Evolutionary conservation across 1,140 invertebrate genomes (phyloP), one percentile per base, ranked within the genome.

Genomic region (Drosophila ohnishii): DNA sequence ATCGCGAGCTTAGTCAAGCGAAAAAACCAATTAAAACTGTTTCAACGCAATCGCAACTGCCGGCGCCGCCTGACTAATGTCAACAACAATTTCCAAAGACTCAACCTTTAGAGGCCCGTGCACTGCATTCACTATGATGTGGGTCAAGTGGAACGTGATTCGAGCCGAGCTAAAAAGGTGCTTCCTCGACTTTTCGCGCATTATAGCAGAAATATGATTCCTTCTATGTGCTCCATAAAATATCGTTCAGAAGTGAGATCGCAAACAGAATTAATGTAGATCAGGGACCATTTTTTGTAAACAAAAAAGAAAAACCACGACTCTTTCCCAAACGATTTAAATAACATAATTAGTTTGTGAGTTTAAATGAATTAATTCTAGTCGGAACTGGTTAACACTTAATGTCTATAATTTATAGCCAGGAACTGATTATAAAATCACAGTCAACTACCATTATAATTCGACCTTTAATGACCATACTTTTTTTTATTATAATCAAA

Each of bases 131-230:
- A 45, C 16, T 50, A 19, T 13, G 70, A 73, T 60, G 72, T 76
- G 63, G 72, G 73, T 76, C 73, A 76, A 76, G 73, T 75, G 73
- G 56, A 76, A 76, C 73, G 50, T 60, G 72, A 75, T 75, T 75
- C 42, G 37, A 39, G 67, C 13, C 35, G 64, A 40, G 65, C 47
- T 30, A 22, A 37, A 69, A 66, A 55, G 37, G 22, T 30, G 37
- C 65, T 69, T 69, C 65, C 65, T 66, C 47, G 28, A 65, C 64
- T 62, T 69, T 11, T 40, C 37, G n/a, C 37, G 13, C 25, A 39
- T 40, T 50, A 47, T 58, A 50, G 19, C 35, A 57, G 66, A 40
- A 50, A 50, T 48, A 50, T 50, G 65, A 71, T 50, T 58, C 65
- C 65, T 13, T 19, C 25, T 6, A 34, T 50, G 32, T 70, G 45